Percentiles rank a stretch among this genome's conserved stretches.
Conservation (phyloP, 2,113 vertebrate genomes). For the Atlantisia rogersi region DNA sequence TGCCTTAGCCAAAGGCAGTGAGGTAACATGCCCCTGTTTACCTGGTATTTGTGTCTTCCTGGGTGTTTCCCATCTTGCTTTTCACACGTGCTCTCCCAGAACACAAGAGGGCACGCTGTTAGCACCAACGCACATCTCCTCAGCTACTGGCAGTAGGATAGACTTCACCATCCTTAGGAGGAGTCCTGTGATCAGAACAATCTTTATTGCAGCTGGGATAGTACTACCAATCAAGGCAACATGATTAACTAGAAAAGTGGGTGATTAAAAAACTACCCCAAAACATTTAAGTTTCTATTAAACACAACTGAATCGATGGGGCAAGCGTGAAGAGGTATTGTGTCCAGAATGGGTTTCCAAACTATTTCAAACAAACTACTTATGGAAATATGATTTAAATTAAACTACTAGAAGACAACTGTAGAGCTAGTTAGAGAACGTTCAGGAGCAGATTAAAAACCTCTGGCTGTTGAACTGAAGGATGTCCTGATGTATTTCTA, state of each 20-base stretch:
- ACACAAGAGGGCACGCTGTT: conserved; percentile 54
- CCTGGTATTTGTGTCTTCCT: background rate
- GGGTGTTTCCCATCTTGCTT: background rate
- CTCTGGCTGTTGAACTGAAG: background rate
- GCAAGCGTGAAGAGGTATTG: background rate
- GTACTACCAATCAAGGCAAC: background rate
- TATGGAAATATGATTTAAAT: background rate
- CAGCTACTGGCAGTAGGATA: background rate
- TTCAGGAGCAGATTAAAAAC: background rate
- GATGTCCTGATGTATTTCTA: background rate
- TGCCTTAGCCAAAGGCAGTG: conserved; percentile 89
- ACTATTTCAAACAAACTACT: background rate
- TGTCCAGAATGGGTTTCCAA: background rate
- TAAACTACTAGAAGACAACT: background rate
- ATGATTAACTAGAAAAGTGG: background rate
- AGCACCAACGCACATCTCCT: accelerated
- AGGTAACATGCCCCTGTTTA: conserved; percentile 76
- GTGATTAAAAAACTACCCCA: background rate
- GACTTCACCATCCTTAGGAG: background rate
- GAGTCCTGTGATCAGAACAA: background rate
- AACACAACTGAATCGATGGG: background rate
- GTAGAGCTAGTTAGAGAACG: background rate
- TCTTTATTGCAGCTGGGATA: background rate
- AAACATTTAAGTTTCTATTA: background rate
- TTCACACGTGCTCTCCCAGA: background rate